Evolutionary conservation across 2,888 invertebrate species (phyloP).

Genomic region (Seira sanloemensis): DNA sequence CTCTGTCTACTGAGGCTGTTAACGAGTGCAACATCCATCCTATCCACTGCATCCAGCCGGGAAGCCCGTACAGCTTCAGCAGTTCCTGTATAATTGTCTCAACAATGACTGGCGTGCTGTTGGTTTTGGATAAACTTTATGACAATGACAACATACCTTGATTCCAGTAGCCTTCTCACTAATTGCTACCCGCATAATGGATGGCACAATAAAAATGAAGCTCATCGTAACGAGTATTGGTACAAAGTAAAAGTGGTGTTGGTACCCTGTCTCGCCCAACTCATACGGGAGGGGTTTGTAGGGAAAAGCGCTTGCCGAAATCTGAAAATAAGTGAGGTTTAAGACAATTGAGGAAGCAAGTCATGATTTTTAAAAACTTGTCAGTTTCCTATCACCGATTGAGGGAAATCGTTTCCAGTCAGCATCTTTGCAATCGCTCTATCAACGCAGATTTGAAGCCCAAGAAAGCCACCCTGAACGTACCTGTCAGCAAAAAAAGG

Average conservation of each 20-base stretch:
- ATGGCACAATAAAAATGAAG: constrained; percentile 78
- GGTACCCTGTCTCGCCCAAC: too few species aligned
- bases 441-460: constrained; percentile 71
- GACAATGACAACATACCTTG: constrained; percentile 78
- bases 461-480: constrained; percentile 67
- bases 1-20: too few species aligned
- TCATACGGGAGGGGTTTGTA: constrained; percentile 79
- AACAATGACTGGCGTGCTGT: background rate
- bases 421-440: constrained; percentile 65
- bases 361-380: too few species aligned
- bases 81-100: constrained; percentile 76
- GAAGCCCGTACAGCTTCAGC: constrained; percentile 80
- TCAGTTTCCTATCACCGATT: too few species aligned
- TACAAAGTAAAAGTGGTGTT: constrained; percentile 61
- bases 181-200: constrained; percentile 78
- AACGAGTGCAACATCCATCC: too few species aligned
- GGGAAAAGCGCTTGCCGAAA: constrained; percentile 79
- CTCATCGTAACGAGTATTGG: constrained; percentile 76
- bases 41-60: constrained; percentile 78
- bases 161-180: constrained; percentile 81
- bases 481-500: constrained; percentile 70
- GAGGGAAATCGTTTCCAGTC: constrained; percentile 33
- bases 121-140: background rate
- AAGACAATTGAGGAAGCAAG: background rate
- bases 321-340: constrained; percentile 61